Evolutionary conservation across 2,113 vertebrate genomes (phyloP).

Genomic region (Phrynosoma blainvillii): DNA sequence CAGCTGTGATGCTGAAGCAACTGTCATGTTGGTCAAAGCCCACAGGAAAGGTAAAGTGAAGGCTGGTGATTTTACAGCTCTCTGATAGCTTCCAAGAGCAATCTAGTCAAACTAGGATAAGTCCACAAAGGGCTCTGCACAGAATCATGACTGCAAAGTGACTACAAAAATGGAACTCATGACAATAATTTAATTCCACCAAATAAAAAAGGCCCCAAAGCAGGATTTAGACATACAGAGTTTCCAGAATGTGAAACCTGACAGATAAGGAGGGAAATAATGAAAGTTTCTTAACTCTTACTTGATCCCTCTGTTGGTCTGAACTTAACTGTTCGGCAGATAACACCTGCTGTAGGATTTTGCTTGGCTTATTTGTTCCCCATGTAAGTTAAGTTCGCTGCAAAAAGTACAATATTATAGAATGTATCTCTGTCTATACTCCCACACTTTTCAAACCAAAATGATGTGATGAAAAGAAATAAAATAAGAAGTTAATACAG

Average conservation of each 20-base stretch:
- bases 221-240: slow-evolving; percentile 18
- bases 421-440: not conserved
- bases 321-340: slow-evolving; percentile 29
- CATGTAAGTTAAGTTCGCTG: slow-evolving; percentile 46
- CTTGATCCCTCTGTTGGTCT: slow-evolving; percentile 31
- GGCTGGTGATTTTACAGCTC: slow-evolving; percentile 42
- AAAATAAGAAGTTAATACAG: not conserved
- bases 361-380: slow-evolving; percentile 25
- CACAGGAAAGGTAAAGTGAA: slow-evolving; percentile 60
- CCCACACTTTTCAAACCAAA: not conserved
- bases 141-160: slow-evolving; percentile 49
- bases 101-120: slow-evolving; percentile 59
- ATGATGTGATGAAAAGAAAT: slow-evolving; percentile 21
- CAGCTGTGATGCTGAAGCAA: slow-evolving; percentile 54
- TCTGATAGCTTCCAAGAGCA: slow-evolving; percentile 58
- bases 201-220: not conserved
- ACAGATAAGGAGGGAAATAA: slow-evolving; percentile 48
- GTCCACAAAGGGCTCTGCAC: slow-evolving; percentile 49
- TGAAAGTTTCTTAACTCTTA: slow-evolving; percentile 43
- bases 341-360: slow-evolving; percentile 27
- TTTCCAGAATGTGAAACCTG: slow-evolving; percentile 44
- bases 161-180: slow-evolving; percentile 47
- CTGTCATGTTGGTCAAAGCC: slow-evolving; percentile 56
- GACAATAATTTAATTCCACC: slow-evolving; percentile 50
- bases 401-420: slow-evolving; percentile 24